Evolutionary conservation across 1,140 invertebrate species (phyloP).

Genomic region (Melitaea cinxia): DNA sequence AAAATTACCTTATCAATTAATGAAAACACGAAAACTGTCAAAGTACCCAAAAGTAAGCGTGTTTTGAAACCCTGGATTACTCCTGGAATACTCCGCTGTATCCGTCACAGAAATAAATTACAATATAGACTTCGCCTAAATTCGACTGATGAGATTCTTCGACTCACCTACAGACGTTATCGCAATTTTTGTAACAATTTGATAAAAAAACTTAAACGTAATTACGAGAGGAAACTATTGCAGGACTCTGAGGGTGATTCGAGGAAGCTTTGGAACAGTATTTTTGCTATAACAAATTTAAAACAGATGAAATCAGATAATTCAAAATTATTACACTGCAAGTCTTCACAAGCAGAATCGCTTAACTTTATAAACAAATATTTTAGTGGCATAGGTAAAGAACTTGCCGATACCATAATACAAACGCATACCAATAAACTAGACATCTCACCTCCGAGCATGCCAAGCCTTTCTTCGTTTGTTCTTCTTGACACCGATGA

Average conservation of each 20-base stretch:
- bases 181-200: not conserved
- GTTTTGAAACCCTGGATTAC: not conserved
- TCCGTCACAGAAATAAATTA: not conserved
- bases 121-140: not conserved
- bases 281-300: too few relatives aligned
- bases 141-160: not conserved
- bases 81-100: not conserved
- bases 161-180: too few relatives aligned
- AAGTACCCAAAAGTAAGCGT: not conserved
- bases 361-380: not conserved
- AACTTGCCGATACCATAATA: not conserved
- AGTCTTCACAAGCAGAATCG: not conserved
- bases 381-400: not conserved
- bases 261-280: not conserved
- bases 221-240: not conserved
- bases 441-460: too few relatives aligned
- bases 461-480: not conserved
- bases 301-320: not conserved
- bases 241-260: not conserved
- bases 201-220: not conserved
- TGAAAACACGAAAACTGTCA: not conserved
- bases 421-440: not conserved
- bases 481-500: not conserved
- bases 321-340: not conserved
- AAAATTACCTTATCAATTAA: not conserved